Conservation (phyloP, 2,888 invertebrate genomes). For the Steinernema carpocapsae region DNA sequence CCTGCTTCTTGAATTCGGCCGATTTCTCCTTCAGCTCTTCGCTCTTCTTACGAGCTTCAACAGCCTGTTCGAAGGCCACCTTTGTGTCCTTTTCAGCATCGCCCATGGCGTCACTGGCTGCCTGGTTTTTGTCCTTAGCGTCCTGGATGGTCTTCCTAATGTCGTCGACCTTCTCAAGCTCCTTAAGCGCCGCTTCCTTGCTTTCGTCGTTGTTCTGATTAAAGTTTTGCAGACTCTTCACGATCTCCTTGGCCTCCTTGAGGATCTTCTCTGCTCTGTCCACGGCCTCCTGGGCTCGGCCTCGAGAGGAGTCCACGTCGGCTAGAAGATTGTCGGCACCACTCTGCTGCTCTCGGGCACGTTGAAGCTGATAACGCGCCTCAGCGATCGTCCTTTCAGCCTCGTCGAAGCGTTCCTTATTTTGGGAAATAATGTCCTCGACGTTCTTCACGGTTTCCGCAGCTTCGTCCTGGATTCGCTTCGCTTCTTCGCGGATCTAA, state of each 20-base stretch:
- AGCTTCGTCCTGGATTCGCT: conserved; percentile 78
- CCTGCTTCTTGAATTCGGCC: conserved; percentile 47
- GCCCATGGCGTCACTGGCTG: conserved; percentile 54
- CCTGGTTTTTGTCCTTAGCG: conserved; percentile 48
- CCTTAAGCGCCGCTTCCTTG: conserved; percentile 80
- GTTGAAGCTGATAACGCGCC: conserved; percentile 71
- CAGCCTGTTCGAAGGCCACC: conserved; percentile 50
- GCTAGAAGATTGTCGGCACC: conserved; percentile 49
- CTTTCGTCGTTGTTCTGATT: conserved; percentile 86
- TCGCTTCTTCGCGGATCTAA: conserved; percentile 77
- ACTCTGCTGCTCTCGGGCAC: conserved; percentile 77
- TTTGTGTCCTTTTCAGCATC: conserved; percentile 56
- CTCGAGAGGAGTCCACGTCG: conserved; percentile 45
- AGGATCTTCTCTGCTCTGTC: conserved; percentile 51
- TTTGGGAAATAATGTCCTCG: conserved; percentile 28
- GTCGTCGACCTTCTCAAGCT: conserved; percentile 78
- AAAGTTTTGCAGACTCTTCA: conserved; percentile 78
- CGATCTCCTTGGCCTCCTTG: conserved; percentile 73
- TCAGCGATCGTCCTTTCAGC: conserved; percentile 75
- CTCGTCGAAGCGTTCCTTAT: conserved; percentile 52
- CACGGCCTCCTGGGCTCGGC: conserved; percentile 49
- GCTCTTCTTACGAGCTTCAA: conserved; percentile 42
- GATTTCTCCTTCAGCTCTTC: conserved; percentile 44
- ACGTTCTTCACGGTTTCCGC: conserved; percentile 23
- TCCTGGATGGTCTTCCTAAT: conserved; percentile 77